These are phyloP conservation scores for Euura saliciscinereae DNA, from an alignment of 1,140 invertebrate species.

Conservation along the genomic window DNA sequence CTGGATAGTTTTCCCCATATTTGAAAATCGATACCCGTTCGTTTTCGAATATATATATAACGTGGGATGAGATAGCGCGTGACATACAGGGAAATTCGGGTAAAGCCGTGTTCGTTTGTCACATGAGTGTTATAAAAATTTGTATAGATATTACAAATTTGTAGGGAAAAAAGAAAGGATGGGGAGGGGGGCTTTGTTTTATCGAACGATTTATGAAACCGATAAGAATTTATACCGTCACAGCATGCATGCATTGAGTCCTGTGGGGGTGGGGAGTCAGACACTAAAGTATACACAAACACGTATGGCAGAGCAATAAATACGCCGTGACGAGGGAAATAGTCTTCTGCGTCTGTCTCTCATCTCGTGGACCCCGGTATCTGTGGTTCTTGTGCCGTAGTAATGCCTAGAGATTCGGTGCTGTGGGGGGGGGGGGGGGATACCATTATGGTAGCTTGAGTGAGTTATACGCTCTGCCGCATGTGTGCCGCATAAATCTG, in stretches of 20 bases:
- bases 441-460: slow-evolving; percentile 57
- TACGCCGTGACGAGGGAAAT: slow-evolving; percentile 15
- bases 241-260: background rate
- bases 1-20: too few relatives aligned
- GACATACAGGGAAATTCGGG: too few relatives aligned
- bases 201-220: slow-evolving; percentile 4
- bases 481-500: slow-evolving; percentile 61
- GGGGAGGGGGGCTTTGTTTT: background rate
- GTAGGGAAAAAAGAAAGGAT: background rate
- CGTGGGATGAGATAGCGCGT: too few relatives aligned
- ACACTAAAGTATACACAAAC: too few relatives aligned
- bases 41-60: too few relatives aligned
- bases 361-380: slow-evolving; percentile 30
- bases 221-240: background rate
- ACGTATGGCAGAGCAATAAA: too few relatives aligned
- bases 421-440: slow-evolving; percentile 29
- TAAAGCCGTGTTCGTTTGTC: too few relatives aligned
- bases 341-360: slow-evolving; percentile 44
- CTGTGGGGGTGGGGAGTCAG: background rate
- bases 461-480: slow-evolving; percentile 59
- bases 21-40: too few relatives aligned
- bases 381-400: slow-evolving; percentile 17
- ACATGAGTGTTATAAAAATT: too few relatives aligned
- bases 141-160: too few relatives aligned
- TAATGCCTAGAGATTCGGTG: slow-evolving; percentile 17